A percentile compares a stretch with the other conserved stretches of the same genome.
Conservation (phyloP, 2,888 invertebrate genomes). For the Aleiodes testaceus region DNA sequence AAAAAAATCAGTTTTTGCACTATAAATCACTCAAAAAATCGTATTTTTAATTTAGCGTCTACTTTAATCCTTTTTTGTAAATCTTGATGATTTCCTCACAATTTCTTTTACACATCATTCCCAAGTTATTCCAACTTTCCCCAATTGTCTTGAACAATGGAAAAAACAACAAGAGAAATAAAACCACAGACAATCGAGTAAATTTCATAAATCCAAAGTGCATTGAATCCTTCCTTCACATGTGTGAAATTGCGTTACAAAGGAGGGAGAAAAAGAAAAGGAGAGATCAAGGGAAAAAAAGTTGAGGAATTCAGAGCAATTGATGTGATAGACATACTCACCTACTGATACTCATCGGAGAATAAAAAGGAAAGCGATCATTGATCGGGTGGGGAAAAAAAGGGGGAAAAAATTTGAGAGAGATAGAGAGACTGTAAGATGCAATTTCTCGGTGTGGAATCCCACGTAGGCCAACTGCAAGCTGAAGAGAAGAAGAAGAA, state of each 20-base stretch:
- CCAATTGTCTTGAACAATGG: too few relatives aligned
- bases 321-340: conserved; percentile 28
- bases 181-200: too few relatives aligned
- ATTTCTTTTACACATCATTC: not conserved
- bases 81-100: not conserved
- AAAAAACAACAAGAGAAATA: too few relatives aligned
- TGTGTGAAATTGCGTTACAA: not conserved
- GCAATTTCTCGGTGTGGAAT: conserved; percentile 44
- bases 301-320: conserved; percentile 12
- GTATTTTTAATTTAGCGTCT: too few relatives aligned
- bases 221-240: too few relatives aligned
- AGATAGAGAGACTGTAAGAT: conserved; percentile 26
- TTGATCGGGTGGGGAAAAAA: conserved; percentile 15
- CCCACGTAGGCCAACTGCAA: not conserved
- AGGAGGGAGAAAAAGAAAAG: not conserved
- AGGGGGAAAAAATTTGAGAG: not conserved
- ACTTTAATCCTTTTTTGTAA: too few relatives aligned
- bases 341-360: conserved; percentile 32
- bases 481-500: conserved; percentile 23
- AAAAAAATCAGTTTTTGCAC: too few relatives aligned
- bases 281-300: not conserved
- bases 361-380: conserved; percentile 35
- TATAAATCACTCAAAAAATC: too few relatives aligned
- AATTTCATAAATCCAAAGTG: too few relatives aligned
- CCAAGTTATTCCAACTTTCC: too few relatives aligned